phyloP scores from a whole-genome alignment of 1,140 invertebrate genomes.

The Camponotus floridanus region DNA sequence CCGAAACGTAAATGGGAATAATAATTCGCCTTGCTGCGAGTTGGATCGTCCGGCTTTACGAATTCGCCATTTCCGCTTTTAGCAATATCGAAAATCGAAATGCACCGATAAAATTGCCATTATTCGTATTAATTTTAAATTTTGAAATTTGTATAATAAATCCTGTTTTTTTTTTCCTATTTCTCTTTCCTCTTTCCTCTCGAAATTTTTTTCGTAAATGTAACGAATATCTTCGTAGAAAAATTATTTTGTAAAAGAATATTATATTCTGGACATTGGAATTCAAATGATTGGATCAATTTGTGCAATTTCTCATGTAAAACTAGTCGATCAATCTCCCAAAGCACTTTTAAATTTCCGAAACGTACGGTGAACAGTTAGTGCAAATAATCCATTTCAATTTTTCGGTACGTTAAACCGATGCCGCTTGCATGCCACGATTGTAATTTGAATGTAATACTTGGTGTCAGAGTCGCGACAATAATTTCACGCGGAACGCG shows the following conservation, averaged over 20 bases:
- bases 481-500: neutral
- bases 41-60: neutral
- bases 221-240: neutral
- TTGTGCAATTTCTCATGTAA: neutral
- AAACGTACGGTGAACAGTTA: neutral
- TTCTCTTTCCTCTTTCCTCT: too few species aligned
- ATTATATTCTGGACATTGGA: neutral
- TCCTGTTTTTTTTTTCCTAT: too few species aligned
- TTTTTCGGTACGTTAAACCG: constrained; percentile 43
- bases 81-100: neutral
- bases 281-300: neutral
- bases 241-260: neutral
- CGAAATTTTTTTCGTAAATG: too few species aligned
- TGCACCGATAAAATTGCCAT: neutral
- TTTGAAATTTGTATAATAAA: neutral
- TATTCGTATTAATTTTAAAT: neutral
- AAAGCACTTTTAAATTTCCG: constrained; percentile 14
- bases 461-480: neutral
- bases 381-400: constrained; percentile 36
- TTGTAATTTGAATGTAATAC: constrained; percentile 46
- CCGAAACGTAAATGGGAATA: constrained; percentile 40
- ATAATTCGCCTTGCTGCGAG: constrained; percentile 37
- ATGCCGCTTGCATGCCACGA: constrained; percentile 8
- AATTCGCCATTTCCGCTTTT: neutral
- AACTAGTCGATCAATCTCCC: neutral